phyloP scores from a whole-genome alignment of 1,140 invertebrate genomes.

The Neuroterus valhalla region DNA sequence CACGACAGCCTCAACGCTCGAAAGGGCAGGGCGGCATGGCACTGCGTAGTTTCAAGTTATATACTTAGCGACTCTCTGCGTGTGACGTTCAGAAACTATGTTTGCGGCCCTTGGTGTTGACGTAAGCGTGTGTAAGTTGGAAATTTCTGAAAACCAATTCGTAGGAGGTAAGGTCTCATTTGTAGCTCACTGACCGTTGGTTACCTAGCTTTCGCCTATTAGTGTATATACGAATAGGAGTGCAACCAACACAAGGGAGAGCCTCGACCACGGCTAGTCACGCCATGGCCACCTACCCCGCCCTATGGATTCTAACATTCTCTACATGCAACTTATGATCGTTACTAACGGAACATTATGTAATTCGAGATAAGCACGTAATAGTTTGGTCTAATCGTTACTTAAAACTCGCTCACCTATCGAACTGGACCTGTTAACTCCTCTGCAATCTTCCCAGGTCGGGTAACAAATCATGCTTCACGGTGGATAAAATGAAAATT shows the following conservation, averaged over 20 bases:
- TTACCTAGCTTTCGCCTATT: background rate
- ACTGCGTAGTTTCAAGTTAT: too few relatives aligned
- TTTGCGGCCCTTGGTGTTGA: too few relatives aligned
- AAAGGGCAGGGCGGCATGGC: too few relatives aligned
- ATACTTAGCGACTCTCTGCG: too few relatives aligned
- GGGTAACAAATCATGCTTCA: conserved; percentile 20
- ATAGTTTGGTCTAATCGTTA: conserved; percentile 66
- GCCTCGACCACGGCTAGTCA: conserved; percentile 42
- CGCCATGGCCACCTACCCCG: conserved; percentile 50
- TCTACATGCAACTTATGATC: conserved; percentile 61
- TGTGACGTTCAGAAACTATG: too few relatives aligned
- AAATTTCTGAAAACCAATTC: background rate
- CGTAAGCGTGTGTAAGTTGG: too few relatives aligned
- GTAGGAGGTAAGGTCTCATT: background rate
- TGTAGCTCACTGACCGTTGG: background rate
- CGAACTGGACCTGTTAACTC: conserved; percentile 57
- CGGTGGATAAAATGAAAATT: conserved; percentile 17
- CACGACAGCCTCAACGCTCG: too few relatives aligned
- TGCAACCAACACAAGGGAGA: background rate
- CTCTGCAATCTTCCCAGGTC: conserved; percentile 52
- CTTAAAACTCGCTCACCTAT: conserved; percentile 60
- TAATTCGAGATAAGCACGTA: conserved; percentile 61
- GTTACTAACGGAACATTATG: conserved; percentile 63
- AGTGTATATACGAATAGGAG: background rate
- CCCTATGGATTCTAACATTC: conserved; percentile 49